Percentiles rank a stretch among this genome's conserved stretches.
phyloP scores from a whole-genome alignment of 2,888 invertebrate genomes.

The Lepidochitona cinerea region DNA sequence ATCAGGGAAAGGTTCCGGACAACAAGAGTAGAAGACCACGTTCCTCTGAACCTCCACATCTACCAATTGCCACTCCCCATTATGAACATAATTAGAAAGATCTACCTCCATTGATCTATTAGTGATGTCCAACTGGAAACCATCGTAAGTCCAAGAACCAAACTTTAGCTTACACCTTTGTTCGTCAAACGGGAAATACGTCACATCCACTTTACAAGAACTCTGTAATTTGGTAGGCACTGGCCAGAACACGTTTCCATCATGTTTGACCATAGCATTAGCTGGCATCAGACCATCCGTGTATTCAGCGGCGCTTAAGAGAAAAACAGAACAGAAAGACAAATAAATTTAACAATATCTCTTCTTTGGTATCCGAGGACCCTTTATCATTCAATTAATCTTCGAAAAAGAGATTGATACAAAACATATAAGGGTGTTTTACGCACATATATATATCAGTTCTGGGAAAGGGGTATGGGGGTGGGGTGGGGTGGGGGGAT shows the following conservation, averaged over 20 bases:
- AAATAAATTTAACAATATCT: no score
- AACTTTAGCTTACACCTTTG: constrained; percentile 74
- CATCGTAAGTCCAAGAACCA: constrained; percentile 75
- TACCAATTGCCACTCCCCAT: constrained; percentile 68
- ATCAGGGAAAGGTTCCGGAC: constrained; percentile 67
- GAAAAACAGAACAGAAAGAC: no score
- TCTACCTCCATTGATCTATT: constrained; percentile 63
- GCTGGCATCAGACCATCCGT: constrained; percentile 75
- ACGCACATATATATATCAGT: no score
- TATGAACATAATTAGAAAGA: constrained; percentile 64
- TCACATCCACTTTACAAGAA: constrained; percentile 74
- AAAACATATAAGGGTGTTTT: no score
- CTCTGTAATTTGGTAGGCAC: constrained; percentile 75
- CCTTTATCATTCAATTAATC: no score
- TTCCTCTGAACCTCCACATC: constrained; percentile 57
- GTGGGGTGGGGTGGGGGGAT: no score
- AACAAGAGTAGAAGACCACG: constrained; percentile 65
- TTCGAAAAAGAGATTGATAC: no score
- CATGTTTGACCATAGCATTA: constrained; percentile 73
- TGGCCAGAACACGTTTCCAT: constrained; percentile 76
- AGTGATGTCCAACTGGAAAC: constrained; percentile 69
- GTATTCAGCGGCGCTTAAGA: constrained; percentile 75
- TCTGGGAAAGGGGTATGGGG: no score
- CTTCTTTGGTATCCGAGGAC: no score
- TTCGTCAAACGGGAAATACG: constrained; percentile 76